Base-by-base conservation (phyloP, 2,797 vertebrate species). In the Pseudochaenichthys georgianus region DNA sequence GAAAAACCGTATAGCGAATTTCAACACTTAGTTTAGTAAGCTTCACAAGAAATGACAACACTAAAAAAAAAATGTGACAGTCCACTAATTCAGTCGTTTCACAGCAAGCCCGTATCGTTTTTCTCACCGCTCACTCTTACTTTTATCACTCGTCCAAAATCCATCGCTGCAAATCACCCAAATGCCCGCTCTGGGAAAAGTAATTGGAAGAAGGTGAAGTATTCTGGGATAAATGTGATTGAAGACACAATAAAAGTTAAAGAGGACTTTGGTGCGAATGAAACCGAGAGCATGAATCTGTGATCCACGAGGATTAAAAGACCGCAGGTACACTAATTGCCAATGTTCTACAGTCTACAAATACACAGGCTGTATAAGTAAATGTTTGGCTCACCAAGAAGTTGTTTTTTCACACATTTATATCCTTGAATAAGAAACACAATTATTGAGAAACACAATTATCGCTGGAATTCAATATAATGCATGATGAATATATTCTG, bases 131-230 rank as follows among this genome's bases (percentile, higher is more conserved):
- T 83, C 77, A 41, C 16, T 69, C 54, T 68, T n/a, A 63, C 45
- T 69, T 75, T 77, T 64, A 79, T 70, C 64, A 53, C 60, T 62
- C 62, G 66, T n/a, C 67, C 68, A 65, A 70, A 28, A 76, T 73
- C 65, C 74, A 62, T 57, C 47, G 62, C 66, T 54, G 65, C 71
- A 69, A 38, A 63, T 81, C 75, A 80, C 69, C 61, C 5, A 60
- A 75, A 58, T 63, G 68, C 57, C 57, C 16, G 12, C 67, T 61
- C 50, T 64, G 60, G 60, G 67, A 46, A 70, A 63, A 69, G 61
- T 88, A 89, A 87, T 81, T 87, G 75, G 63, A 79, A 76, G 41
- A 50, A 75, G 74, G 81, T 79, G 83, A 70, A 73, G 70, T 70
- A 63, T 63, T 55, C 55, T 21, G n/a, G 21, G 58, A 77, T 73